Evolutionary conservation across 2,113 vertebrate genomes (phyloP), one percentile per base, ranked within the genome.

Genomic region (Diphyllodes magnificus): DNA sequence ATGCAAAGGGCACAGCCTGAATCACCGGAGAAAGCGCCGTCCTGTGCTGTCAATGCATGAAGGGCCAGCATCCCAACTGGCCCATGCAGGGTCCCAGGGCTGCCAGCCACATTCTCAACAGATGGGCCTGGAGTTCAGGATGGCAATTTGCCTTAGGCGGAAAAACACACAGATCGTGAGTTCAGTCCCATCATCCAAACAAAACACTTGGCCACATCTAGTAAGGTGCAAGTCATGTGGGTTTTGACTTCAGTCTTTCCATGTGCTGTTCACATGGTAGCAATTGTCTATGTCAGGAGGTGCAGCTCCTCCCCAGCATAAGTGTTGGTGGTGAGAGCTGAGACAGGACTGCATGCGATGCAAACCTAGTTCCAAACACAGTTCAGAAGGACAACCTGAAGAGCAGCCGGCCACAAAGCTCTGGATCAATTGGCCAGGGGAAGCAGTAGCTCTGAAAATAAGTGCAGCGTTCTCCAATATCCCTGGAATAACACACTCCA

Each of bases 31-130:
- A 33, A 39, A 69, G 28, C 33, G 12, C 1, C 2, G 2, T 5
- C 14, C 44, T n/a, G 30, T 13, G 25, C 13, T 33, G 33, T 5
- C 42, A 40, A 2, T 0, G 2, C 27, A 23, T 0, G 3, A 9
- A 51, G 60, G 20, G 65, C 54, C 75, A 47, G 80, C 64, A 65
- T 33, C 64, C 49, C 66, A 39, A 0, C 27, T 79, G 61, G 37
- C 42, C 66, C 28, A 3, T 0, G 8, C 70, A 27, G 0, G 0
- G 28, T 37, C 12, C 40, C 54, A 30, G 4, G 3, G 10, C 50
- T 60, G 82, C 69, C 81, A 90, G 73, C 54, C 49, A 30, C 50
- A 13, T 40, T 27, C n/a, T 18, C 54, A 21, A 2, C 69, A 88
- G 70, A 70, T 50, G 59, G 57, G 35, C 42, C 51, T 39, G 39